phyloP scores from a whole-genome alignment of 2,113 vertebrate genomes.

The Halcyon senegalensis region DNA sequence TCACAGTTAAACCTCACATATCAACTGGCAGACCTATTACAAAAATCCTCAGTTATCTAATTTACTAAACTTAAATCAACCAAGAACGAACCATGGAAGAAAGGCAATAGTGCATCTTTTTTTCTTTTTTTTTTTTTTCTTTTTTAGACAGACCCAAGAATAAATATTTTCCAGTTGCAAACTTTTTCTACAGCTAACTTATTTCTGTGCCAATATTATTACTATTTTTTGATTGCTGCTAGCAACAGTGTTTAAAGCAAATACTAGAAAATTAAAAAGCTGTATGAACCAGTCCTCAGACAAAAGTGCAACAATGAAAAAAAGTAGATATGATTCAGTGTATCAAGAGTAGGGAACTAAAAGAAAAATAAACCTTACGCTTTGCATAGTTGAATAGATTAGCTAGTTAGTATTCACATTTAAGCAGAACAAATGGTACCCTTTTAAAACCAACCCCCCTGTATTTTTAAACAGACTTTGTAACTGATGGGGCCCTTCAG shows the following conservation, averaged over 20 bases:
- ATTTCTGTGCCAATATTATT: constrained; percentile 56
- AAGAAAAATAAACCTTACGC: not conserved
- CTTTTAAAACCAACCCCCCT: not conserved
- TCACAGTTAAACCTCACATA: not conserved
- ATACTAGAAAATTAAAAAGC: constrained; percentile 64
- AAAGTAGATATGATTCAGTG: constrained; percentile 76
- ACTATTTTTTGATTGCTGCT: constrained; percentile 42
- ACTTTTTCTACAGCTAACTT: constrained; percentile 61
- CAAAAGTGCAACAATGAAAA: constrained; percentile 51
- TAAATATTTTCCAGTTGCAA: constrained; percentile 64
- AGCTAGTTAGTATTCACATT: constrained; percentile 68
- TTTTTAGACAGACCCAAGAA: constrained; percentile 25
- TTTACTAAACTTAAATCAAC: not conserved
- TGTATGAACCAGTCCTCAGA: constrained; percentile 62
- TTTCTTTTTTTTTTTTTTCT: not conserved
- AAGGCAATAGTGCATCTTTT: constrained; percentile 67
- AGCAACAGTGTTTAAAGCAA: constrained; percentile 63
- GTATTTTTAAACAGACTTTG: not conserved
- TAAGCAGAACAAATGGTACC: constrained; percentile 51
- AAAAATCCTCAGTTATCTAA: not conserved
- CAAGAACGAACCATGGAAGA: not conserved
- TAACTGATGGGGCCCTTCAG: not conserved
- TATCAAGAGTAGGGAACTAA: constrained; percentile 71
- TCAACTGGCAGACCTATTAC: not conserved
- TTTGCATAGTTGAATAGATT: constrained; percentile 75